Evolutionary conservation across 1,140 invertebrate genomes (phyloP), one percentile per base, ranked within the genome.

Genomic region (Temnothorax longispinosus): DNA sequence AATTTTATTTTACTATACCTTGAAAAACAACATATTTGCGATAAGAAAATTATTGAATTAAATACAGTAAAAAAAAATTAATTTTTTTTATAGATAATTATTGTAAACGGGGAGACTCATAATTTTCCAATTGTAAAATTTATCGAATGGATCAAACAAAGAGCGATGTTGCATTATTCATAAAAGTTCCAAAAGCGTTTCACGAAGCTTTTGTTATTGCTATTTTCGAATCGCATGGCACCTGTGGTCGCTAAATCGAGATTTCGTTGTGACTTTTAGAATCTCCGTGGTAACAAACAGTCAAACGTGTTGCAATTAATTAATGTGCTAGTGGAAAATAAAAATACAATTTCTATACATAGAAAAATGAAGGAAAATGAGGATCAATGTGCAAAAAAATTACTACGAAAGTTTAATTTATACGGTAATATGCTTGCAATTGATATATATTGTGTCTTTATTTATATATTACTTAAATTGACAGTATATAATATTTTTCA

Each of bases 111-210:
- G 2, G 27, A 21, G 6, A 69, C 0, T 38, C 32, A 35, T 8
- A 64, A 64, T 35, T 69, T 69, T 27, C 3, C 21, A 69, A 27
- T 27, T 50, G 21, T 47, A 50, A 69, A 44, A 47, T 69, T 69
- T 27, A 69, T 32, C 5, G 11, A 47, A 3, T 27, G 0, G 41
- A 69, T 60, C 54, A 4, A 54, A 60, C 32, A 5, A 60, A 76
- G 21, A 18, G 5, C 21, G 38, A 44, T 15, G 4, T 41, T 18
- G 15, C 21, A 44, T 77, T 77, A 77, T 77, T 77, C 8, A 62
- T 62, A 62, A 60, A 56, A 77, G 41, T 44, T 77, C 15, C 15
- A 41, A 27, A 44, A 44, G 21, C 21, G 35, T 54, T 74, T 74
- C 10, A n/a, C 18, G 15, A 77, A 44, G 21, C 15, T 47, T 21